phyloP scores from a whole-genome alignment of 2,113 vertebrate genomes.

The Myiagra hebetior region DNA sequence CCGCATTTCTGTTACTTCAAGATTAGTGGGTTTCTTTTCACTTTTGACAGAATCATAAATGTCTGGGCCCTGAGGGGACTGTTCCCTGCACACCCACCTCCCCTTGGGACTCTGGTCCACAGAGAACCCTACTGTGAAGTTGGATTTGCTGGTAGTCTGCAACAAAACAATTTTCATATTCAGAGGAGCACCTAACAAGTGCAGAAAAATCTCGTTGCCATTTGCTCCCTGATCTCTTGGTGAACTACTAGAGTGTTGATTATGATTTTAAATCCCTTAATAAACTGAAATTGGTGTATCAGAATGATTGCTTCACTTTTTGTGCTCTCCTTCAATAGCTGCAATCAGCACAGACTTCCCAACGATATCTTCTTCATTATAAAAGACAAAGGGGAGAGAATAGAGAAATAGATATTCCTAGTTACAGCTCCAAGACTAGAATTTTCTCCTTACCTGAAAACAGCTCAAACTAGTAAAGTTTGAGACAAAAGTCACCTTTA shows the following conservation, averaged over 20 bases:
- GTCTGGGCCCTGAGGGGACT: not conserved
- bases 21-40: not conserved
- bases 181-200: not conserved
- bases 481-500: not conserved
- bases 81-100: not conserved
- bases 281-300: not conserved
- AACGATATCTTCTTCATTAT: constrained; percentile 18
- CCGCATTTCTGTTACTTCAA: not conserved
- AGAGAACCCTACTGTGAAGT: not conserved
- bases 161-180: not conserved
- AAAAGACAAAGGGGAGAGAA: not conserved
- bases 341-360: constrained; percentile 11
- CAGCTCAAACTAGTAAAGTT: not conserved
- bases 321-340: not conserved
- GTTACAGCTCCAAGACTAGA: not conserved
- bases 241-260: not conserved
- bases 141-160: not conserved
- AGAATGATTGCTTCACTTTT: not conserved
- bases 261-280: constrained; percentile 19
- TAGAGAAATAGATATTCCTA: not conserved
- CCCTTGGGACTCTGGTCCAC: fast-evolving
- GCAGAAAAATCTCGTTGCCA: not conserved
- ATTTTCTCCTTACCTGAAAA: not conserved
- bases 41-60: not conserved
- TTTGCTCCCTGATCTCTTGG: not conserved